phyloP scores from a whole-genome alignment of 2,888 invertebrate species.

The Tanypteryx hageni region DNA sequence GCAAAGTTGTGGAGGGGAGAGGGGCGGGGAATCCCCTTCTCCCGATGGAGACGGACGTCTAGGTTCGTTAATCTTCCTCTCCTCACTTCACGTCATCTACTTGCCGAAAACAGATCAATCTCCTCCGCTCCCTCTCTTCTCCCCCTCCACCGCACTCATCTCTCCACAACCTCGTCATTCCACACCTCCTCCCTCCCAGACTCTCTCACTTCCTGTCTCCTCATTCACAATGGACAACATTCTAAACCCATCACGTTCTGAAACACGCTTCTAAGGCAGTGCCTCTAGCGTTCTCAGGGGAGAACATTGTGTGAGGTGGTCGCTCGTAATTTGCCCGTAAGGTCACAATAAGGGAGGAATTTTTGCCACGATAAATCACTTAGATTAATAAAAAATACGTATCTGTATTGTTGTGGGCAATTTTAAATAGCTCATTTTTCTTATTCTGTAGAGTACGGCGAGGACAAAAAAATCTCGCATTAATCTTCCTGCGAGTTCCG shows the following conservation, averaged over 20 bases:
- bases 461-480: background rate
- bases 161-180: background rate
- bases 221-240: too few relatives aligned
- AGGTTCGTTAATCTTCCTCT: constrained; percentile 1
- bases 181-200: too few relatives aligned
- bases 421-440: background rate
- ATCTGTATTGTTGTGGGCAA: background rate
- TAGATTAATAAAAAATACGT: background rate
- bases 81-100: background rate
- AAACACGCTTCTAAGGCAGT: too few relatives aligned
- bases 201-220: background rate
- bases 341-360: background rate
- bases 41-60: background rate
- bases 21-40: background rate
- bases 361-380: background rate
- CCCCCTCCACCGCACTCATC: background rate
- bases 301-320: too few relatives aligned
- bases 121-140: background rate
- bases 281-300: too few relatives aligned
- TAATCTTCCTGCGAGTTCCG: background rate
- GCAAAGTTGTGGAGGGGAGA: background rate
- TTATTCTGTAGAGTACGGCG: background rate
- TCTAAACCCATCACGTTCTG: too few relatives aligned
- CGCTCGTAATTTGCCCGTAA: too few relatives aligned
- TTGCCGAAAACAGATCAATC: constrained; percentile 1